A percentile compares a stretch with the other conserved stretches of the same genome.
phyloP scores from a whole-genome alignment of 2,113 vertebrate species.

The Narcine bancroftii region DNA sequence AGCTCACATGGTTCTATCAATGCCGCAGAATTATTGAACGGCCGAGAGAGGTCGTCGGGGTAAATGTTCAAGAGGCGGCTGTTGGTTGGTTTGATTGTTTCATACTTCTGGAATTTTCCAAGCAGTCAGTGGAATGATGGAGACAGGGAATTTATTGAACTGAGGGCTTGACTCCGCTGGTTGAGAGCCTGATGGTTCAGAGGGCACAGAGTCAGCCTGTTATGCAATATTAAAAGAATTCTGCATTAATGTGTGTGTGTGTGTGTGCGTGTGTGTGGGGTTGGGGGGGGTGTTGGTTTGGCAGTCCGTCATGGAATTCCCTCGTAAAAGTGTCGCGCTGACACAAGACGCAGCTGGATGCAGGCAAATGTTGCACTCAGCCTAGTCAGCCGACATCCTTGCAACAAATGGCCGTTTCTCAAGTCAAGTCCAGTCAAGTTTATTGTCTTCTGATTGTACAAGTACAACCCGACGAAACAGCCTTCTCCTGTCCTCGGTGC shows the following conservation, averaged over 20 bases:
- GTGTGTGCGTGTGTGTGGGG: too few relatives aligned
- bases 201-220: too few relatives aligned
- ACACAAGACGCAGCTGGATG: constrained; percentile 2
- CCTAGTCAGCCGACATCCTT: background rate
- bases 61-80: background rate
- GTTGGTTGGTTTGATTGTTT: background rate
- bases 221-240: constrained; percentile 11
- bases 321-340: constrained; percentile 9
- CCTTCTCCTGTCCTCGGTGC: too few relatives aligned
- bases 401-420: background rate
- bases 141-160: constrained; percentile 15
- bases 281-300: background rate
- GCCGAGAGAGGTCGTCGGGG: background rate
- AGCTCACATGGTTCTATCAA: background rate
- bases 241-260: background rate
- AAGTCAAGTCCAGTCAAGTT: too few relatives aligned
- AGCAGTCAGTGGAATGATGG: background rate
- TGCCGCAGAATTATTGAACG: too few relatives aligned
- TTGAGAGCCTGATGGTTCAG: too few relatives aligned
- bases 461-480: too few relatives aligned
- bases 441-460: too few relatives aligned
- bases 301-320: background rate
- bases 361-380: background rate
- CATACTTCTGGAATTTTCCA: background rate
- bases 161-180: background rate